phyloP scores from a whole-genome alignment of 1,140 invertebrate genomes.

The Anastatus disparis region DNA sequence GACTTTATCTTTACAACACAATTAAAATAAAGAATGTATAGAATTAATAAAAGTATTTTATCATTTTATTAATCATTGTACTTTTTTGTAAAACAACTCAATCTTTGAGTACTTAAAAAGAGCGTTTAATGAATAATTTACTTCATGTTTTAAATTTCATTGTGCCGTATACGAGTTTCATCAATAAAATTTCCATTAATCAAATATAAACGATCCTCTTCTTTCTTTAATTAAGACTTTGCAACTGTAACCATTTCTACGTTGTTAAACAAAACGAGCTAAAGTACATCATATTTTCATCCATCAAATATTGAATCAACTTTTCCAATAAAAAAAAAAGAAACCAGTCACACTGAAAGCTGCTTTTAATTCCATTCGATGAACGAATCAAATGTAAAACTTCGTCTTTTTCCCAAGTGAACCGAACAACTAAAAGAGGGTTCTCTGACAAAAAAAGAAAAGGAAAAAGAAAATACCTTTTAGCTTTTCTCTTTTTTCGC shows the following conservation, averaged over 20 bases:
- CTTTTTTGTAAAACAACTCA: too few species aligned
- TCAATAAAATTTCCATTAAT: slow-evolving; percentile 42
- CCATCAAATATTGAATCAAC: slow-evolving; percentile 39
- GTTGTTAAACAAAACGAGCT: not conserved
- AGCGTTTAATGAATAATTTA: too few species aligned
- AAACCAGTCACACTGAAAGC: slow-evolving; percentile 36
- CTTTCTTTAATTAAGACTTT: slow-evolving; percentile 35
- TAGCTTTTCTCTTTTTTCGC: slow-evolving; percentile 1
- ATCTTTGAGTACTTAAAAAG: too few species aligned
- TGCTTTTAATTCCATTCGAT: slow-evolving; percentile 35
- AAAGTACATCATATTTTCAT: slow-evolving; percentile 40
- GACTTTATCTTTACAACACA: not conserved
- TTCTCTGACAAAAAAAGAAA: slow-evolving; percentile 1
- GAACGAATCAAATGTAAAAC: slow-evolving; percentile 32
- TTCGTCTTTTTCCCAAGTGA: slow-evolving; percentile 33
- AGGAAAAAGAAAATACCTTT: not conserved
- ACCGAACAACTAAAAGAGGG: slow-evolving; percentile 29
- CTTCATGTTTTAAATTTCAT: too few species aligned
- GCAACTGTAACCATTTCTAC: slow-evolving; percentile 21
- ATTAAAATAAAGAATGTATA: slow-evolving; percentile 6
- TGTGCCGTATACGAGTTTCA: too few species aligned
- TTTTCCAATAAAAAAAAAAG: slow-evolving; percentile 36
- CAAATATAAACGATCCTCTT: slow-evolving; percentile 24
- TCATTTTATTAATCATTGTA: too few species aligned
- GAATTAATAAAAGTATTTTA: too few species aligned